Evolutionary conservation across 1,140 invertebrate species (phyloP), one percentile per base, ranked within the genome.

Genomic region (Colletes gigas): DNA sequence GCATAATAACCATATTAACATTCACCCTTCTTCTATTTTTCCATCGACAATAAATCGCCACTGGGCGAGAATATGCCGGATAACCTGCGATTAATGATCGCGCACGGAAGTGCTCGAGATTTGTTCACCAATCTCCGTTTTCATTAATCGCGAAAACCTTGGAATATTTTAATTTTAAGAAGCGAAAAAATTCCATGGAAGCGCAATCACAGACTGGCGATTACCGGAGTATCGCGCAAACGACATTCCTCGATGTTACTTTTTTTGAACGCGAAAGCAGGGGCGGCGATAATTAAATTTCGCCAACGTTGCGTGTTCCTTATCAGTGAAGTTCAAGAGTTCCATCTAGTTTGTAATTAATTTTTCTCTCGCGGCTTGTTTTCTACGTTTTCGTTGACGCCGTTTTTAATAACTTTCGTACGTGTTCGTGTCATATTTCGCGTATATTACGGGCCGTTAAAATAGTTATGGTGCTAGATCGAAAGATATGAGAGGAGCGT

Each of bases 1-100:
- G 60, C 77, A 73, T 79, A 73, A 79, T 79, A 50, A 79, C 77
- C 41, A 39, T 52, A 65, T 79, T 79, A 79, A 19, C 60, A 73
- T 79, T 63, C 68, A 12, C 50, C 54, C 15, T 41, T 57, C 9
- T 62, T 54, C 47, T 41, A 15, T 19, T 73, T 73, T 72, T 52
- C 50, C 50, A 65, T 73, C 54, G 6, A 68, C n/a, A 4, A 62
- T 78, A 78, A 78, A 71, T 71, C 21, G 17, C 41, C 6, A 14
- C 30, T 41, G n/a, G 17, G 21, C 55, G 17, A 21, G 19, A 59
- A 2, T 12, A 4, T 10, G 41, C 3, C 15, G 15, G 19, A 77
- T 77, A 77, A 50, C 8, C 19, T 3, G 44, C 44, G 44, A 8
- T 47, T 9, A 47, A 9, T 9, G 44, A 47, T 47, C 9, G 9